Evolutionary conservation across 2,888 invertebrate genomes (phyloP), one percentile per base, ranked within the genome.

Genomic region (Panorpa germanica): DNA sequence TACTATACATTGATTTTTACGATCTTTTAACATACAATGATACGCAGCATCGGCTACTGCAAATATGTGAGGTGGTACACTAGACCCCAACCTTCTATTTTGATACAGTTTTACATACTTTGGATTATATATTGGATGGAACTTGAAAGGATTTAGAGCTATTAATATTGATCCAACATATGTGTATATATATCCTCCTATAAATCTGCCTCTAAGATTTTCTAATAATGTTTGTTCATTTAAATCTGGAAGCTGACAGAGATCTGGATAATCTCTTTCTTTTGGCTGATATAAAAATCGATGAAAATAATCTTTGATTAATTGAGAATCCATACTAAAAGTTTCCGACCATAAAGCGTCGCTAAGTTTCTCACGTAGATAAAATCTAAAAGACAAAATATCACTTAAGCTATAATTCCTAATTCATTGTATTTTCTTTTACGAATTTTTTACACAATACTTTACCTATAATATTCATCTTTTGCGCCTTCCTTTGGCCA

Each of bases 101-200:
- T 93, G 91, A 57, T 93, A 95, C 43, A 91, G 58, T 55, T 88
- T 83, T 40, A 91, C 91, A 61, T 90, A 91, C 57, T 91, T 93
- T 26, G 93, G 93, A 59, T 93, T 93, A 62, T 93, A 95, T 42
- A 95, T 93, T 13, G 93, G 91, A 55, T 88, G 88, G 56, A 91
- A 91, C 60, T 80, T 80, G 56, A 90, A 90, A 8, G 81, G 81
- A 53, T 93, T 93, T 38, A 93, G 76, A 29, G 93, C 90, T 45
- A 95, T 90, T 34, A 95, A 63, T 49, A 95, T 93, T 32, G 86
- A 86, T 31, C 91, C 91, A 40, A 91, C 90, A 46, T 91, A 91
- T 7, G 93, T 93, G 57, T 93, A 93, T 45, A 93, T 93, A 54
- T 90, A 85, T 27, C 88, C 86, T 42, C 80, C 81, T 34, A 72